These are phyloP conservation scores for Todiramphus saurophagus DNA, from an alignment of 2,113 vertebrate species.

Conservation along the genomic window DNA sequence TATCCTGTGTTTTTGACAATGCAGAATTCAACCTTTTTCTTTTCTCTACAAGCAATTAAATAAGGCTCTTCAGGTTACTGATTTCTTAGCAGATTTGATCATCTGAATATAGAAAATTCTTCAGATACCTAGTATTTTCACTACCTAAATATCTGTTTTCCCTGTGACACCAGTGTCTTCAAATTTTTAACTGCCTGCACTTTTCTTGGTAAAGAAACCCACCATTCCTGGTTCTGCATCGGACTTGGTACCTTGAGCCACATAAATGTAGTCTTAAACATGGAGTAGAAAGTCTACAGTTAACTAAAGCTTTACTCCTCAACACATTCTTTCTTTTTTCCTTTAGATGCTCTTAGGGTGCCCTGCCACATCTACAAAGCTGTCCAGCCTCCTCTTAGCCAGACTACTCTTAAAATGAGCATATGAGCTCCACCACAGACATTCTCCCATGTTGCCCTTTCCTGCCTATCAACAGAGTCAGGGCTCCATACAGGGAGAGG, in stretches of 20 bases:
- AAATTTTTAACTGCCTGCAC: background rate
- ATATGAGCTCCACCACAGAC: fast-evolving
- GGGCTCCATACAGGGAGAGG: background rate
- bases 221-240: background rate
- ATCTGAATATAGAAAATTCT: background rate
- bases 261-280: background rate
- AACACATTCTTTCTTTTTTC: background rate
- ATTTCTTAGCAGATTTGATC: background rate
- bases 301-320: background rate
- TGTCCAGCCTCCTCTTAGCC: background rate
- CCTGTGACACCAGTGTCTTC: background rate
- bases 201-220: background rate
- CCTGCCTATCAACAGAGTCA: background rate
- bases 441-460: background rate
- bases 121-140: background rate
- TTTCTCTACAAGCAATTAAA: background rate
- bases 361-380: background rate
- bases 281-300: background rate
- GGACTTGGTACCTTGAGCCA: background rate
- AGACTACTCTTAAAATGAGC: background rate
- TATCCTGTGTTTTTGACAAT: background rate
- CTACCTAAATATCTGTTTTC: background rate
- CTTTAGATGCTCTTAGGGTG: background rate
- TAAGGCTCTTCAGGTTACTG: background rate
- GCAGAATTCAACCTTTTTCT: background rate